Base-by-base conservation (phyloP, 2,888 invertebrate genomes). In the Hypomecis punctinalis region DNA sequence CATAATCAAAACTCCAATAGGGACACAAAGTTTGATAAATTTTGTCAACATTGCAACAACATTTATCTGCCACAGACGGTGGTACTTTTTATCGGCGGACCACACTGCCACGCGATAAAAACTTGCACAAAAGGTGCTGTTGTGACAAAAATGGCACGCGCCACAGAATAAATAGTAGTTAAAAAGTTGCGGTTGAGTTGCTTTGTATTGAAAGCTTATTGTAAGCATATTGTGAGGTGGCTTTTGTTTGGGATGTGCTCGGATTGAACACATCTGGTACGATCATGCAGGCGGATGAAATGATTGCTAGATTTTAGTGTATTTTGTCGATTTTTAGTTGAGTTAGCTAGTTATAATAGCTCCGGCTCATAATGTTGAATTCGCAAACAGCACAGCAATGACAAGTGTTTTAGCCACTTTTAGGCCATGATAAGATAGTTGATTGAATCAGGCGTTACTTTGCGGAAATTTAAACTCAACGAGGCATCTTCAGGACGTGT, bases 101-200 rank as follows among this genome's bases (percentile, higher is more conserved):
- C 75, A 76, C 77, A 77, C 69, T 70, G 69, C 60, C 59, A 69
- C 68, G 74, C 73, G 74, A 76, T 78, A 77, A 78, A 74, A 76
- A 73, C 60, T 65, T 60, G 65, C 73, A 80, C 76, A 79, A 82
- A 79, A 76, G 76, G 73, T 61, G 62, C 66, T 76, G 73, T 77
- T 76, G 76, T 77, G 69, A 75, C 73, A 71, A 70, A 69, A 69
- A 61, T 59, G 60, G 60, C 42, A 62, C 60, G 47, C 13, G 46
- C 5, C 36, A 47, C 56, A 56, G 56, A 55, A 55, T 55, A 37
- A 5, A 6, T 10, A 37, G 10, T 8, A 55, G 55, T 46, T 8
- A 1, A 6, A 5, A 6, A 35, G 13, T 23, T 61, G 61, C 43
- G 55, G 58, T 67, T 58, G 48, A 63, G 42, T 36, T 42, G 48